A percentile compares a stretch with the other conserved stretches of the same genome.
Evolutionary conservation across 1,140 invertebrate genomes (phyloP).

Genomic region (Monomorium pharaonis): DNA sequence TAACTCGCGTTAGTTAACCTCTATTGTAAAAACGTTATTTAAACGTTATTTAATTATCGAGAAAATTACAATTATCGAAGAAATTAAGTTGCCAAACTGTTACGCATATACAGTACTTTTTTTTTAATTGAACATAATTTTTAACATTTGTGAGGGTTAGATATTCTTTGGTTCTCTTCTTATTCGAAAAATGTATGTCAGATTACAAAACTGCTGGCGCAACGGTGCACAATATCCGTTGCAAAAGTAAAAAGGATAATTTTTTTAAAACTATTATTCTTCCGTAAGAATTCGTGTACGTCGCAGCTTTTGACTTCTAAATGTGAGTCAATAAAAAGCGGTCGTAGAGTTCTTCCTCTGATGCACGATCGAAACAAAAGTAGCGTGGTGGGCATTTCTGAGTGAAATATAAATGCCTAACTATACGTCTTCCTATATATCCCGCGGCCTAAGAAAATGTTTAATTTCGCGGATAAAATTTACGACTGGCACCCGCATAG

Average conservation of each 20-base stretch:
- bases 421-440: not conserved
- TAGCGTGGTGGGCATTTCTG: not conserved
- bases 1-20: not conserved
- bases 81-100: not conserved
- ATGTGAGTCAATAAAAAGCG: not conserved
- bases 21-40: not conserved
- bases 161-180: not conserved
- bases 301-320: not conserved
- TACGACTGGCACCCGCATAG: constrained; percentile 1
- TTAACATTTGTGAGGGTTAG: not conserved
- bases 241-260: not conserved
- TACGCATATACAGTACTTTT: not conserved
- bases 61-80: not conserved
- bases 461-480: constrained; percentile 48
- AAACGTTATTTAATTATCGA: not conserved
- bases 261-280: not conserved
- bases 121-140: not conserved
- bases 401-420: constrained; percentile 7
- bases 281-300: not conserved
- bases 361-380: not conserved
- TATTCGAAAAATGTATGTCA: not conserved
- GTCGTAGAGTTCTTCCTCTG: not conserved
- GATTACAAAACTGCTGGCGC: not conserved
- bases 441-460: constrained; percentile 2
- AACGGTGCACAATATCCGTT: not conserved